Conservation (phyloP, 2,797 vertebrate species). For the Orientallactaga sibirica region DNA sequence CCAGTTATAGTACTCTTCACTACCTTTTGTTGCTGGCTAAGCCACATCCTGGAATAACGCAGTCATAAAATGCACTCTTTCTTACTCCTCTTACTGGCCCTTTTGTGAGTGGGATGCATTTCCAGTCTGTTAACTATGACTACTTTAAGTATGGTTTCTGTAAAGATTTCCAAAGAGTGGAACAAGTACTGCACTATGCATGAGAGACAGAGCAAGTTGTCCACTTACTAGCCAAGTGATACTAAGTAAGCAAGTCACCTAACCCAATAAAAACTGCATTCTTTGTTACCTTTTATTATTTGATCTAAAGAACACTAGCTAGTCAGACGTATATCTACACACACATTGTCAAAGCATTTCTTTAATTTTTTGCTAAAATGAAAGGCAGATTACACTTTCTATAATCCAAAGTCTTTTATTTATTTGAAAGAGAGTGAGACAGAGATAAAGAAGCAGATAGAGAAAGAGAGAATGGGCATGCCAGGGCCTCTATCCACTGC, state of each 20-base stretch:
- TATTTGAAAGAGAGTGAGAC: too few relatives aligned
- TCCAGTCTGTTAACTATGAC: neutral
- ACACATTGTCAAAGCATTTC: constrained; percentile 18
- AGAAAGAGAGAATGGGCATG: too few relatives aligned
- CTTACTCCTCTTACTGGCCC: constrained; percentile 17
- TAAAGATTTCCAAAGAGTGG: constrained; percentile 42
- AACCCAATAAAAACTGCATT: neutral
- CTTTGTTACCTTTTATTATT: constrained; percentile 15
- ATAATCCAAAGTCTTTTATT: constrained; percentile 13
- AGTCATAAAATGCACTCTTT: constrained; percentile 57
- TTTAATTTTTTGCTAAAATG: constrained; percentile 44
- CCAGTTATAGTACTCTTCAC: constrained; percentile 46
- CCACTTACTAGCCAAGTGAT: neutral
- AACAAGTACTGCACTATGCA: neutral
- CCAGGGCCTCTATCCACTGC: too few relatives aligned
- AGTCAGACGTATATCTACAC: neutral
- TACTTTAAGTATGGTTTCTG: constrained; percentile 23
- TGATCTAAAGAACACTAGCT: constrained; percentile 48
- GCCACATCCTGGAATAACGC: constrained; percentile 62
- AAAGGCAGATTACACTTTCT: constrained; percentile 45
- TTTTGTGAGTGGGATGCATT: neutral
- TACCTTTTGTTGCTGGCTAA: constrained; percentile 73
- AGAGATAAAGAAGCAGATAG: too few relatives aligned
- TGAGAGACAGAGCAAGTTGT: constrained; percentile 7
- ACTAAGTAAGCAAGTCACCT: constrained; percentile 16